Conservation (phyloP, 2,797 vertebrate species). For the Thripadectes ignobilis region DNA sequence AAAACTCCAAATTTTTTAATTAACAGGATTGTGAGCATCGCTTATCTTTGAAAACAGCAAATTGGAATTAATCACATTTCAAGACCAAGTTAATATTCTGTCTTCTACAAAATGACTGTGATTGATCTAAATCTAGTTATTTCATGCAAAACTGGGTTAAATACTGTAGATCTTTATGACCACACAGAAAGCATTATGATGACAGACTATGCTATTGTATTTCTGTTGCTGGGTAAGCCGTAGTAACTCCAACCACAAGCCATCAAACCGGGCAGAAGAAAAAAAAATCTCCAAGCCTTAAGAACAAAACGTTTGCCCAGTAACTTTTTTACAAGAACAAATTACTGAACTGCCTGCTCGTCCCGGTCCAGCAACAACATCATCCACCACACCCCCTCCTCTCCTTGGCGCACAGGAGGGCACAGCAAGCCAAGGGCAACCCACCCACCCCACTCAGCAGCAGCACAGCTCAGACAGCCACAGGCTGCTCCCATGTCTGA, state of each 20-base stretch:
- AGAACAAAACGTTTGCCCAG: background rate
- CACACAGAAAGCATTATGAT: conserved; percentile 61
- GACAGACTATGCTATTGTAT: background rate
- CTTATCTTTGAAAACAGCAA: conserved; percentile 65
- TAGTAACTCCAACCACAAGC: background rate
- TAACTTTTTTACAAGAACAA: background rate
- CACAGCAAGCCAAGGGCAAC: background rate
- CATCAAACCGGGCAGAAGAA: background rate
- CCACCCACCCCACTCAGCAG: no score
- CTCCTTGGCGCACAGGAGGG: fast-evolving
- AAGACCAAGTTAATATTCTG: conserved; percentile 61
- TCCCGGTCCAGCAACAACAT: background rate
- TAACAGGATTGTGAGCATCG: conserved; percentile 34
- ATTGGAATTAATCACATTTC: conserved; percentile 69
- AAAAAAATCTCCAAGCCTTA: background rate
- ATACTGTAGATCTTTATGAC: conserved; percentile 53
- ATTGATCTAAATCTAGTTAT: conserved; percentile 70
- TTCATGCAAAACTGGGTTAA: conserved; percentile 67
- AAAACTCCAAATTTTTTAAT: conserved; percentile 58
- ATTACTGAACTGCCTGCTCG: background rate
- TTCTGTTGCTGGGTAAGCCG: conserved; percentile 14
- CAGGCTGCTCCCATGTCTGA: background rate
- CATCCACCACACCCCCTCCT: background rate
- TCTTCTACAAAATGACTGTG: conserved; percentile 47
- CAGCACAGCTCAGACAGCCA: background rate